Evolutionary conservation across 2,797 vertebrate genomes (phyloP).

Genomic region (Chaunax sp.): DNA sequence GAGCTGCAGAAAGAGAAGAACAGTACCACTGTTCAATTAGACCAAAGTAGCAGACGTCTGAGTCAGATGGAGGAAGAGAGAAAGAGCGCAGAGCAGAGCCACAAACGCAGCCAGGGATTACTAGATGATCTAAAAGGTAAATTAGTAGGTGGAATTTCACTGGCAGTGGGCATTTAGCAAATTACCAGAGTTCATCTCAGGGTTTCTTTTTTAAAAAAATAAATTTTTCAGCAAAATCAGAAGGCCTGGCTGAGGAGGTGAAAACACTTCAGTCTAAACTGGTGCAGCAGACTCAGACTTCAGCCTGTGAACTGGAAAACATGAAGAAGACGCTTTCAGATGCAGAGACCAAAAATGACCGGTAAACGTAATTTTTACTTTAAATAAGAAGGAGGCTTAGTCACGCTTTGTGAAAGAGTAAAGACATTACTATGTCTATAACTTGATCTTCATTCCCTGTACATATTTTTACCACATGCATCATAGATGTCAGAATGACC

Average conservation of each 20-base stretch:
- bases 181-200: not conserved
- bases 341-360: conserved; percentile 84
- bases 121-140: conserved; percentile 89
- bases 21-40: conserved; percentile 78
- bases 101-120: conserved; percentile 84
- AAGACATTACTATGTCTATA: not conserved
- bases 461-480: not conserved
- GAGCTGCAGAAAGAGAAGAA: conserved; percentile 87
- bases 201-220: not conserved
- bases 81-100: conserved; percentile 75
- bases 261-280: conserved; percentile 85
- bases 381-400: not conserved
- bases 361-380: conserved; percentile 42
- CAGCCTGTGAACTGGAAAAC: conserved; percentile 77
- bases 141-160: not conserved
- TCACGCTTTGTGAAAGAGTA: not conserved
- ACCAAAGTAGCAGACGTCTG: conserved; percentile 82
- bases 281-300: conserved; percentile 81
- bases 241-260: conserved; percentile 81
- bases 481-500: conserved; percentile 78
- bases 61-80: conserved; percentile 88
- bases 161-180: not conserved
- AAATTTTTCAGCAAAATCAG: conserved; percentile 86
- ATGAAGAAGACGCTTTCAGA: conserved; percentile 84
- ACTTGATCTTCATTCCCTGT: not conserved